Conservation (phyloP, 1,140 invertebrate genomes). For the Centruroides sculpturatus region DNA sequence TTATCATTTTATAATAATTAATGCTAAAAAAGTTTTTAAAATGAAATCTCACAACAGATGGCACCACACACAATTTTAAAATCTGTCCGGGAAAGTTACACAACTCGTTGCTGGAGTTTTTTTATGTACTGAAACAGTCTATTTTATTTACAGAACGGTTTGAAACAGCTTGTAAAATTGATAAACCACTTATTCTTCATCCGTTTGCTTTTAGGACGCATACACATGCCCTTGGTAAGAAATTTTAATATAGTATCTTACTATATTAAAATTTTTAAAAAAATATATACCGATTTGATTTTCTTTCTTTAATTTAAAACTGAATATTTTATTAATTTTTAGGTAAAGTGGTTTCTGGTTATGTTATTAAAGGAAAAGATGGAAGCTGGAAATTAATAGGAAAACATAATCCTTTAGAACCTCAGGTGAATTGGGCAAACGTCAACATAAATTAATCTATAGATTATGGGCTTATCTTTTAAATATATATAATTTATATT, state of each 20-base stretch:
- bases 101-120: too few species aligned
- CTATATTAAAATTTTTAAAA: slow-evolving; percentile 16
- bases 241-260: too few species aligned
- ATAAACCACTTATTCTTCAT: slow-evolving; percentile 67
- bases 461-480: neutral
- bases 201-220: slow-evolving; percentile 92
- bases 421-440: slow-evolving; percentile 39
- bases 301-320: neutral
- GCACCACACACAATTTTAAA: too few species aligned
- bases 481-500: slow-evolving; percentile 13
- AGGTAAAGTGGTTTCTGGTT: slow-evolving; percentile 70
- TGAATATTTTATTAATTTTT: neutral
- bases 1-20: too few species aligned
- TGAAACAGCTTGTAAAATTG: slow-evolving; percentile 69
- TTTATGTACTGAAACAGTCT: too few species aligned
- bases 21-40: too few species aligned
- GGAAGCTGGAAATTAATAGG: slow-evolving; percentile 63
- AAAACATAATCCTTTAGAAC: slow-evolving; percentile 75
- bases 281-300: neutral
- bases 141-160: slow-evolving; percentile 43
- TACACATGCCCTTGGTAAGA: slow-evolving; percentile 68
- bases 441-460: too few species aligned
- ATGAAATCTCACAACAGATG: too few species aligned
- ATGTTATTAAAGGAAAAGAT: slow-evolving; percentile 48
- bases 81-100: too few species aligned